Percentiles rank a stretch among this genome's conserved stretches.
These are phyloP conservation scores for Platycercus adscitus DNA, from an alignment of 2,113 vertebrate species.

Conservation along the genomic window DNA sequence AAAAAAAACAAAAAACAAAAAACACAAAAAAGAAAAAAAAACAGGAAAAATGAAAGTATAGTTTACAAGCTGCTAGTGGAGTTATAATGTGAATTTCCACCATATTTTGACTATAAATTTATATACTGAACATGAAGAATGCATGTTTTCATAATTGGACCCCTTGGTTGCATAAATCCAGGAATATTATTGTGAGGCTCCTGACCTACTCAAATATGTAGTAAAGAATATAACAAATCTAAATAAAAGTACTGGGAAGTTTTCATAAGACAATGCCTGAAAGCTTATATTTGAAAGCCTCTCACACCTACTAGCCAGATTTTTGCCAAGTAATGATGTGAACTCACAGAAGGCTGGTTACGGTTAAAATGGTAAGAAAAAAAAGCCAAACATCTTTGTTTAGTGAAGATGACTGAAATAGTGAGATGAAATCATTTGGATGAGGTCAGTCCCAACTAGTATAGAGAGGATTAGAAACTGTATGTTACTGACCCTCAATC, in stretches of 20 bases:
- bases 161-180: neutral
- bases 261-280: neutral
- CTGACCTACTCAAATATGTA: neutral
- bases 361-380: neutral
- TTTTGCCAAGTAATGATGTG: neutral
- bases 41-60: neutral
- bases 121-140: neutral
- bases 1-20: no score
- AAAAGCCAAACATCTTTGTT: neutral
- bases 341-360: neutral
- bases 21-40: neutral
- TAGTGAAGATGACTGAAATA: neutral
- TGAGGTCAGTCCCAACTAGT: constrained; percentile 39
- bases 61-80: neutral
- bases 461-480: constrained; percentile 45
- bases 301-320: neutral
- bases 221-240: neutral
- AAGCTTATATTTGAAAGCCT: neutral
- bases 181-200: neutral
- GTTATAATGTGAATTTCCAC: neutral
- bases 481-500: neutral
- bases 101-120: neutral
- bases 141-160: neutral
- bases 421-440: neutral
- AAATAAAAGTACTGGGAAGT: neutral